Evolutionary conservation across 53 echinoderm and acorn worm species (phyloP).

Genomic region (Apostichopus leukothele): DNA sequence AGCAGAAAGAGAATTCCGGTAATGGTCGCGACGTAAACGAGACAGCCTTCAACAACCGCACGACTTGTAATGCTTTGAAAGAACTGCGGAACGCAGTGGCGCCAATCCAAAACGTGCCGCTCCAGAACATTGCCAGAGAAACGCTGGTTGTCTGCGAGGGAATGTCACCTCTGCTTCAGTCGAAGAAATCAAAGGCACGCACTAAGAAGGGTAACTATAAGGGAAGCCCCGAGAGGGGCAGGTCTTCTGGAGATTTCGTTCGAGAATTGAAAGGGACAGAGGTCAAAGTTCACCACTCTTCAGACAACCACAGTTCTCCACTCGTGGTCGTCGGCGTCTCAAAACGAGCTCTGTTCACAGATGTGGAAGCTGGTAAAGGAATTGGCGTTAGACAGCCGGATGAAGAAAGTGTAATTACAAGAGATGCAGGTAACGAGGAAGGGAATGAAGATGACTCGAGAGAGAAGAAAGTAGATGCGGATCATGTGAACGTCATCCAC

Average conservation of each 20-base stretch:
- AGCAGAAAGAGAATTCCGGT: not conserved
- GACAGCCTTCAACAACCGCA: not conserved
- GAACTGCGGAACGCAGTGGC: conserved; percentile 68
- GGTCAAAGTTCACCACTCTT: not conserved
- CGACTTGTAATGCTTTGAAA: conserved; percentile 57
- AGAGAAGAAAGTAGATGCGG: not conserved
- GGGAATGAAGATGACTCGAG: not conserved
- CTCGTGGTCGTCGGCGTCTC: not conserved
- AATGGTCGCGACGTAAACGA: not conserved
- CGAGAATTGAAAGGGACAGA: conserved; percentile 26
- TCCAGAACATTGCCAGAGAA: conserved; percentile 60
- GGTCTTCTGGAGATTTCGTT: not conserved
- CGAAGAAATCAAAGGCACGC: conserved; percentile 14
- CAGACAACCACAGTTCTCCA: not conserved
- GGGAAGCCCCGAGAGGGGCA: not conserved
- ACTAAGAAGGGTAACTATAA: not conserved
- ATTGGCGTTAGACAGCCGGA: too few relatives aligned
- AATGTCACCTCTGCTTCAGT: conserved; percentile 77
- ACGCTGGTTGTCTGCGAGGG: conserved; percentile 73
- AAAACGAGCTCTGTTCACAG: not conserved
- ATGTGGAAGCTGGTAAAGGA: not conserved
- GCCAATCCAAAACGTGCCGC: conserved; percentile 52
- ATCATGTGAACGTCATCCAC: not conserved
- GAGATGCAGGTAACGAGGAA: not conserved
- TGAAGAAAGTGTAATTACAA: not conserved